Evolutionary conservation across 2,113 vertebrate species (phyloP).

Genomic region (Pomatorhinus ruficollis): DNA sequence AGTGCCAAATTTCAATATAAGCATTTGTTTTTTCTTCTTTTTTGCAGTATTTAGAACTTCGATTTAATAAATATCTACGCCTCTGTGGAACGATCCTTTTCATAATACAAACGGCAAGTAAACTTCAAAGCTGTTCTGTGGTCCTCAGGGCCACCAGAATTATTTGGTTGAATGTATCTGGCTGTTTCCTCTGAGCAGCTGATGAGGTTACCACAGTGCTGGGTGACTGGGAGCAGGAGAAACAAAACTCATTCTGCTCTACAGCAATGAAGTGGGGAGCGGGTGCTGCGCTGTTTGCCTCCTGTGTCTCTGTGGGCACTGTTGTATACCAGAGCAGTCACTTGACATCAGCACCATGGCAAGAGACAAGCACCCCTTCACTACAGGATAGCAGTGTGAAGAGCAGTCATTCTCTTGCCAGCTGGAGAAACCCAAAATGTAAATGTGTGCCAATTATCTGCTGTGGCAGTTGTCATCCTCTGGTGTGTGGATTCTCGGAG

Average conservation of each 20-base stretch:
- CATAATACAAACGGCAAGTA: slow-evolving; percentile 88
- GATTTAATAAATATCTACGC: slow-evolving; percentile 84
- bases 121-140: neutral
- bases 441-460: neutral
- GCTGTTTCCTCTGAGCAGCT: neutral
- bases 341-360: neutral
- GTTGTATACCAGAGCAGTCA: neutral
- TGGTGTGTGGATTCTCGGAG: neutral
- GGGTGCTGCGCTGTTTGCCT: neutral
- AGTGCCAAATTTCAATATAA: neutral
- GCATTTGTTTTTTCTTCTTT: neutral
- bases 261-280: neutral
- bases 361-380: fast-evolving
- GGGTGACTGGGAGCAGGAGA: neutral
- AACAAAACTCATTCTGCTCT: neutral
- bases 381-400: neutral
- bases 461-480: neutral
- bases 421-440: neutral
- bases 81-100: slow-evolving; percentile 84
- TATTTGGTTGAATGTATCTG: neutral
- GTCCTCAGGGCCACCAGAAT: fast-evolving
- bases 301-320: neutral
- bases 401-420: neutral
- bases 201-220: neutral
- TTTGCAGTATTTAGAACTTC: slow-evolving; percentile 88